Conservation (phyloP, 2,113 vertebrate genomes). For the Morone saxatilis region DNA sequence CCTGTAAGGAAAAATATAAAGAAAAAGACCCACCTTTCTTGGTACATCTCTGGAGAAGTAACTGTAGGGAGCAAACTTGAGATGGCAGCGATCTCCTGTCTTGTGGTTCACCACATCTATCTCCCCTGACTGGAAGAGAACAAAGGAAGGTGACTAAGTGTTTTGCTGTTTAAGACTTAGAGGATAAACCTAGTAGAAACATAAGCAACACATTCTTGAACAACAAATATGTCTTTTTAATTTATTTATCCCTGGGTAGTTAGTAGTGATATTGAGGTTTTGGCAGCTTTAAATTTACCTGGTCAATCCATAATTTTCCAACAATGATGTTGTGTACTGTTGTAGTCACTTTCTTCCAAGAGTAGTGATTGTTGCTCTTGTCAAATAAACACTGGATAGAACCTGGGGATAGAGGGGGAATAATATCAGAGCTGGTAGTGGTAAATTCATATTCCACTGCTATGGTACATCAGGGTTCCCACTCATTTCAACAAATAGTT, state of each 20-base stretch:
- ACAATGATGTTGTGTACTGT: constrained; percentile 99
- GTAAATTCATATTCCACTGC: background rate
- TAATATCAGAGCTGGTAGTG: background rate
- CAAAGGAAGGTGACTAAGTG: background rate
- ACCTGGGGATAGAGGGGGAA: constrained; percentile 79
- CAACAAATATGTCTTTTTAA: background rate
- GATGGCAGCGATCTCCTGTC: constrained; percentile 95
- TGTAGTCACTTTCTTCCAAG: constrained; percentile 98
- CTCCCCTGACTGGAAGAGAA: constrained; percentile 90
- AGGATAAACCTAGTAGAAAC: background rate
- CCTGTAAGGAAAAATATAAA: background rate
- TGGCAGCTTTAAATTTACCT: constrained; percentile 83
- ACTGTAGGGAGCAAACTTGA: constrained; percentile 97
- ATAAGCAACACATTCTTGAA: background rate
- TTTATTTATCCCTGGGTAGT: background rate
- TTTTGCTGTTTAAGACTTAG: background rate
- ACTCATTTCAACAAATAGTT: too few relatives aligned
- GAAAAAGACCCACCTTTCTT: constrained; percentile 87
- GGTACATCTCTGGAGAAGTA: constrained; percentile 97
- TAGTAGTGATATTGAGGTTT: too few relatives aligned
- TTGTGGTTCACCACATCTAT: constrained; percentile 95
- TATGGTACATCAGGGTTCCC: background rate
- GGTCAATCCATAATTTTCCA: constrained; percentile 98
- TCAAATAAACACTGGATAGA: constrained; percentile 96
- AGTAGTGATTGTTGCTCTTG: constrained; percentile 94